Evolutionary conservation across 2,888 invertebrate genomes (phyloP).

Genomic region (Papilio demoleus): DNA sequence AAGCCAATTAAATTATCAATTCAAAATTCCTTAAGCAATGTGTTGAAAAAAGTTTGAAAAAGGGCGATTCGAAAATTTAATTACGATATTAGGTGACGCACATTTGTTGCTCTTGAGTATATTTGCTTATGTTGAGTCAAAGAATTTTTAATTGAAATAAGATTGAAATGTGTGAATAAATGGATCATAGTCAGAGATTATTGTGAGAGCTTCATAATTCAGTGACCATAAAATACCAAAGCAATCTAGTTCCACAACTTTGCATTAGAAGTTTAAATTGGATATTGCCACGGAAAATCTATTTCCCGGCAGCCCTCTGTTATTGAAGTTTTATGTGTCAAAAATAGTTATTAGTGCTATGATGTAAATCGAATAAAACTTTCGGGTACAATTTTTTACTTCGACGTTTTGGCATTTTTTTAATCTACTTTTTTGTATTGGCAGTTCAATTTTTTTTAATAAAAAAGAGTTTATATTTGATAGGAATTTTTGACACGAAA

Average conservation of each 20-base stretch:
- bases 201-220: constrained; percentile 24
- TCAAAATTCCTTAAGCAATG: too few species aligned
- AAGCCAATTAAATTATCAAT: too few species aligned
- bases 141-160: not conserved
- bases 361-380: constrained; percentile 27
- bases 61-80: too few species aligned
- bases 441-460: not conserved
- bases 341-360: constrained; percentile 25
- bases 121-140: too few species aligned
- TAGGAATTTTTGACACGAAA: not conserved
- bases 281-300: constrained; percentile 32
- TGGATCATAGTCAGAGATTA: not conserved
- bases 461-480: not conserved
- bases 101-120: too few species aligned
- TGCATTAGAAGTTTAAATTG: constrained; percentile 39
- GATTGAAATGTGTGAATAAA: not conserved
- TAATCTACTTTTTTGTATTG: not conserved
- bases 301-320: constrained; percentile 23
- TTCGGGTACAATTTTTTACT: not conserved
- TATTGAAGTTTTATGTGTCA: constrained; percentile 31
- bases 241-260: constrained; percentile 33
- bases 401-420: constrained; percentile 8
- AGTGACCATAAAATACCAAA: constrained; percentile 32
- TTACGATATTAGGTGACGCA: too few species aligned
- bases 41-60: too few species aligned